Evolutionary conservation across 2,888 invertebrate genomes (phyloP).

Genomic region (Lutraria lutraria): DNA sequence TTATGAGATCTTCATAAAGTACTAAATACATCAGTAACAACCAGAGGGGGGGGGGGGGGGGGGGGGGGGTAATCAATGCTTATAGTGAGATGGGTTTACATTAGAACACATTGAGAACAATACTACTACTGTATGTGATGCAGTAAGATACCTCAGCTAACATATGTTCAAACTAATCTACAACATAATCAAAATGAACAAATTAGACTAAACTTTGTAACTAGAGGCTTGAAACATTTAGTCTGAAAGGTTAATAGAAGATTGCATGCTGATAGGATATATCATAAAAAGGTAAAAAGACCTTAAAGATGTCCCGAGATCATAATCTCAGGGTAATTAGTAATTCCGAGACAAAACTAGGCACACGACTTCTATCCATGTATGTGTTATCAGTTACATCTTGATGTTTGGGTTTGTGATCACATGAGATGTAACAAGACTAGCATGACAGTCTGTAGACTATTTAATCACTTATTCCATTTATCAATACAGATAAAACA

Average conservation of each 20-base stretch:
- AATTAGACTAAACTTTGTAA: slow-evolving; percentile 44
- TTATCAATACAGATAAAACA: background rate
- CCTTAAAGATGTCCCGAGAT: slow-evolving; percentile 41
- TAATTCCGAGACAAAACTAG: slow-evolving; percentile 39
- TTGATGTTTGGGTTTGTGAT: background rate
- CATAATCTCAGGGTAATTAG: slow-evolving; percentile 51
- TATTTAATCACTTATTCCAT: slow-evolving; percentile 15
- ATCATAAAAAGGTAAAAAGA: slow-evolving; percentile 35
- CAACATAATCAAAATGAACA: slow-evolving; percentile 50
- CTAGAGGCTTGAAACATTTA: slow-evolving; percentile 29
- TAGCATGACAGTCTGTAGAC: background rate
- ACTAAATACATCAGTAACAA: background rate
- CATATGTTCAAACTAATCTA: slow-evolving; percentile 44
- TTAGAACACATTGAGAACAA: slow-evolving; percentile 30
- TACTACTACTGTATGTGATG: slow-evolving; percentile 22
- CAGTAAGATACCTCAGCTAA: slow-evolving; percentile 24
- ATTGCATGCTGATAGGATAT: slow-evolving; percentile 38
- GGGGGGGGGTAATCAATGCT: background rate
- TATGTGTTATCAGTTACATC: slow-evolving; percentile 2
- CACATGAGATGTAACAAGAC: slow-evolving; percentile 10
- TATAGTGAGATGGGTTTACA: background rate
- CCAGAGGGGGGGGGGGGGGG: background rate
- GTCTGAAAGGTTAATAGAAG: slow-evolving; percentile 37
- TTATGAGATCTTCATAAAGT: slow-evolving; percentile 17
- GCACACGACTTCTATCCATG: slow-evolving; percentile 50